Conservation (phyloP, 23 tunicate genomes). For the Styela clava region DNA sequence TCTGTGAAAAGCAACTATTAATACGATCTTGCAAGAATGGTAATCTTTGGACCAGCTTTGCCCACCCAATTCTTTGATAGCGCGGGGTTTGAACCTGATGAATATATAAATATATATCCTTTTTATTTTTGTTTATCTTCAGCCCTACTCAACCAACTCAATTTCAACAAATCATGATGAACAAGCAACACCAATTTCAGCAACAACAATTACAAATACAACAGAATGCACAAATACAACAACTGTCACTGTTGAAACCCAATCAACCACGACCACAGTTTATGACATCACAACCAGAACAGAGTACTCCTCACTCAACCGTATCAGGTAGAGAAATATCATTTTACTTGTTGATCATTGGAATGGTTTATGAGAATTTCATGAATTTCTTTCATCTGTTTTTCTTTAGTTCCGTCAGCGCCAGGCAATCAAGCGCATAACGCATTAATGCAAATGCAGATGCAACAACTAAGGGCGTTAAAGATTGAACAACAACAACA, state of each 20-base stretch:
- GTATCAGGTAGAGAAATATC: no score
- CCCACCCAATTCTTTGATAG: no score
- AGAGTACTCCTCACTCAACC: no score
- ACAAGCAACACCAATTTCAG: constrained; percentile 15
- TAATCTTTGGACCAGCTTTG: no score
- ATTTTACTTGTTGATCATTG: no score
- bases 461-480: constrained; percentile 24
- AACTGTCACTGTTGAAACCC: not conserved
- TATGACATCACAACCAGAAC: not conserved
- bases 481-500: constrained; percentile 26
- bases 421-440: constrained; percentile 12
- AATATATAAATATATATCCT: no score
- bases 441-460: constrained; percentile 36
- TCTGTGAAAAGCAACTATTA: no score
- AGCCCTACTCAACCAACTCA: constrained; percentile 54
- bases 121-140: no score
- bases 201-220: constrained; percentile 12
- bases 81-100: no score
- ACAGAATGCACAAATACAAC: not conserved
- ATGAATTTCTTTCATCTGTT: no score
- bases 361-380: no score
- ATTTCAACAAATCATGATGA: constrained; percentile 36
- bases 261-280: not conserved
- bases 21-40: no score
- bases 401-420: not conserved